These are phyloP conservation scores for Carcina quercana DNA, from an alignment of 2,888 invertebrate genomes.

Conservation along the genomic window DNA sequence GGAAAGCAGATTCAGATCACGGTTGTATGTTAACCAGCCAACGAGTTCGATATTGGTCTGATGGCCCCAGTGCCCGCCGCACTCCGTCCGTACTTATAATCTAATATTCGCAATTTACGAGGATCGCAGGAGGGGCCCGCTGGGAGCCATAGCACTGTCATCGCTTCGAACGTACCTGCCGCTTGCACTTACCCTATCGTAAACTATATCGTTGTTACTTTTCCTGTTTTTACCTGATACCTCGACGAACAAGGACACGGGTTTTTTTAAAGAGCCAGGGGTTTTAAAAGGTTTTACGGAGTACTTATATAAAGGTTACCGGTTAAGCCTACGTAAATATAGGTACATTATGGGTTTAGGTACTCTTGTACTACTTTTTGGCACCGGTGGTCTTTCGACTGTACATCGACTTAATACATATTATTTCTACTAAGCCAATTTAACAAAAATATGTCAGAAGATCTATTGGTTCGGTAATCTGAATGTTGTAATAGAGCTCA, in stretches of 20 bases:
- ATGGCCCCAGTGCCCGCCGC: slow-evolving; percentile 59
- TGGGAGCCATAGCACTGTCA: slow-evolving; percentile 66
- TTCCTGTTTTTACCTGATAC: slow-evolving; percentile 28
- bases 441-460: no score
- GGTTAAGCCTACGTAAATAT: no score
- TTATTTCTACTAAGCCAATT: no score
- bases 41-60: slow-evolving; percentile 62
- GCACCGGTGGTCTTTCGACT: no score
- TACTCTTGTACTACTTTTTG: no score
- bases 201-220: slow-evolving; percentile 47
- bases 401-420: no score
- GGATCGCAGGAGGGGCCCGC: slow-evolving; percentile 60
- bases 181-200: slow-evolving; percentile 53
- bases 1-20: slow-evolving; percentile 63
- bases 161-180: slow-evolving; percentile 57
- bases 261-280: no score
- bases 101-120: slow-evolving; percentile 74
- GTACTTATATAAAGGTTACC: no score
- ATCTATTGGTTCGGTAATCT: no score
- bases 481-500: no score
- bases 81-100: slow-evolving; percentile 69
- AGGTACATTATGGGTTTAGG: no score
- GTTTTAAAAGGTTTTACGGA: no score
- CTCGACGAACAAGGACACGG: not conserved
- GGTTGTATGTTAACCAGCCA: slow-evolving; percentile 48